Percentiles rank a stretch among this genome's conserved stretches.
Evolutionary conservation across 2,888 invertebrate species (phyloP).

Genomic region (Lycaena phlaeas): DNA sequence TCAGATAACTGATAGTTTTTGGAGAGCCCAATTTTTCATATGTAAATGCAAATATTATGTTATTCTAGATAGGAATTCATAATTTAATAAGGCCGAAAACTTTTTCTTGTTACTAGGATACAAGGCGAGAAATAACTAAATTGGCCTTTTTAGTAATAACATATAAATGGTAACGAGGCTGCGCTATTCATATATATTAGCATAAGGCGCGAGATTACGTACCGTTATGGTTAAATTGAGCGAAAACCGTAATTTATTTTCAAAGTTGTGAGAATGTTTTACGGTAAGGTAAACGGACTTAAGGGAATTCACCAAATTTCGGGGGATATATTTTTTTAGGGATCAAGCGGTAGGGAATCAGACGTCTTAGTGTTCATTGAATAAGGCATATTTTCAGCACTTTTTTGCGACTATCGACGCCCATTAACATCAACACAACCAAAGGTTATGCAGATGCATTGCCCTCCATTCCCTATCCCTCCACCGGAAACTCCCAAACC

Average conservation of each 20-base stretch:
- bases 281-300: conserved; percentile 1
- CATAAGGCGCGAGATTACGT: conserved; percentile 32
- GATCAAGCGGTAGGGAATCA: too few relatives aligned
- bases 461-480: too few relatives aligned
- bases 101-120: neutral
- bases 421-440: too few relatives aligned
- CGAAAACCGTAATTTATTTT: conserved; percentile 31
- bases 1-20: too few relatives aligned
- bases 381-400: too few relatives aligned
- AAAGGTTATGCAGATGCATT: too few relatives aligned
- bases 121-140: conserved; percentile 6
- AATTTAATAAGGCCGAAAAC: conserved; percentile 7
- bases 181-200: conserved; percentile 14
- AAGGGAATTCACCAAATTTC: too few relatives aligned
- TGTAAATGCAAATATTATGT: too few relatives aligned
- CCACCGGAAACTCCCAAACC: too few relatives aligned
- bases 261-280: conserved; percentile 12
- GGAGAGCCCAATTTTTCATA: too few relatives aligned
- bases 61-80: neutral
- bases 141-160: conserved; percentile 2
- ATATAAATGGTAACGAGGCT: conserved; percentile 7
- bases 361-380: too few relatives aligned
- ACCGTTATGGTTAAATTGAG: conserved; percentile 34
- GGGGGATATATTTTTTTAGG: neutral
- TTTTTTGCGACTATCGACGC: too few relatives aligned